Conservation (phyloP, 2,888 invertebrate genomes). For the Chloromyia formosa region DNA sequence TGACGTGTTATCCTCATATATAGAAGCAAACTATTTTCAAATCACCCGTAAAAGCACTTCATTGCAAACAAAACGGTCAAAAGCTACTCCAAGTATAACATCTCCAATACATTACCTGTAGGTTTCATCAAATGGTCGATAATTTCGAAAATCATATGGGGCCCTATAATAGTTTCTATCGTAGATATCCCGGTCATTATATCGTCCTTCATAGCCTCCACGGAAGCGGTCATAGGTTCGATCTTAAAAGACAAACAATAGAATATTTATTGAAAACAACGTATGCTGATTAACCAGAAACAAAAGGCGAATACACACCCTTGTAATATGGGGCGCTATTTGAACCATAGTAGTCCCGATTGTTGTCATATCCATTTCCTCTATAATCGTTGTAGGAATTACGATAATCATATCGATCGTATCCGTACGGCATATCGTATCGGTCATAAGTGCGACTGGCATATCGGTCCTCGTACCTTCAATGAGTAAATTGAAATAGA, state of each 20-base stretch:
- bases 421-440: conserved; percentile 51
- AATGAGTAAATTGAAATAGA: conserved; percentile 36
- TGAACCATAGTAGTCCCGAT: conserved; percentile 55
- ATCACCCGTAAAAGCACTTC: too few relatives aligned
- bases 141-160: conserved; percentile 61
- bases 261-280: not conserved
- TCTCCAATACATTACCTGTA: conserved; percentile 60
- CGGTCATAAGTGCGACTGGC: conserved; percentile 47
- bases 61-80: too few relatives aligned
- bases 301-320: conserved; percentile 47
- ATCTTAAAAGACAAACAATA: conserved; percentile 53
- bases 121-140: conserved; percentile 63
- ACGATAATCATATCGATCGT: conserved; percentile 28
- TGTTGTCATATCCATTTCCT: conserved; percentile 60
- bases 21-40: too few relatives aligned
- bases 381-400: conserved; percentile 50
- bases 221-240: conserved; percentile 58
- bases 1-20: too few relatives aligned
- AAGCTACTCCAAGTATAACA: too few relatives aligned
- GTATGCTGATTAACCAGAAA: too few relatives aligned
- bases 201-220: conserved; percentile 53
- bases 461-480: conserved; percentile 50
- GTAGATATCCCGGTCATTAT: conserved; percentile 59
- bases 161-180: conserved; percentile 58
- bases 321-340: conserved; percentile 55